Percentiles rank a stretch among this genome's conserved stretches.
Evolutionary conservation across 2,113 vertebrate species (phyloP).

Genomic region (Dipodomys ordii): DNA sequence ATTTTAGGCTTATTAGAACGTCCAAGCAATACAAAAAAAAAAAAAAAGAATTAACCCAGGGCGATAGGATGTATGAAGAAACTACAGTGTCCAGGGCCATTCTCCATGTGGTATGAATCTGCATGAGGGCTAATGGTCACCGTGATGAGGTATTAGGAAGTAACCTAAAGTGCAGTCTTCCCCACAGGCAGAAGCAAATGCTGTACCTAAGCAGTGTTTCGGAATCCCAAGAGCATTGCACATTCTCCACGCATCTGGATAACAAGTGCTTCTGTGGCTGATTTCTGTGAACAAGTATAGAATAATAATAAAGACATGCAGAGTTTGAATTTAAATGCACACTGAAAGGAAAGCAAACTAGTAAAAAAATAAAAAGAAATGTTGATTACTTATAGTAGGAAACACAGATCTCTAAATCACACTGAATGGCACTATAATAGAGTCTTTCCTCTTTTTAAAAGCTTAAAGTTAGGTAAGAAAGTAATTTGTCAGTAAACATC

Average conservation of each 20-base stretch:
- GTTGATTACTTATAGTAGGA: constrained; percentile 47
- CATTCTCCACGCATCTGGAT: not conserved
- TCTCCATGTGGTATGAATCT: not conserved
- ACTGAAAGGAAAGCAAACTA: constrained; percentile 43
- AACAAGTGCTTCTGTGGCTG: constrained; percentile 23
- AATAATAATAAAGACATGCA: constrained; percentile 57
- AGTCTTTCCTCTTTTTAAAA: constrained; percentile 66
- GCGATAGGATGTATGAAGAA: not conserved
- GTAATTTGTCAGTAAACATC: constrained; percentile 73
- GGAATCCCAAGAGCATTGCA: not conserved
- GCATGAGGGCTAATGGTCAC: constrained; percentile 21
- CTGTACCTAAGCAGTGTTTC: not conserved
- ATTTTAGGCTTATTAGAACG: constrained; percentile 27
- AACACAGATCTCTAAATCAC: constrained; percentile 57
- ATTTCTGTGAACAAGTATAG: constrained; percentile 44
- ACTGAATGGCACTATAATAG: constrained; percentile 33
- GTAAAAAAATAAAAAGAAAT: constrained; percentile 43
- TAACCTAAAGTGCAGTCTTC: not conserved
- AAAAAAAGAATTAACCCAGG: not conserved
- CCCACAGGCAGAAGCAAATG: not conserved
- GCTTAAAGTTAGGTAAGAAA: constrained; percentile 68
- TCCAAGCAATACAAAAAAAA: not conserved
- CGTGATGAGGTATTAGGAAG: not conserved
- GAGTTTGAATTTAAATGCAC: constrained; percentile 56
- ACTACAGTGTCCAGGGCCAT: not conserved